Base-by-base conservation (phyloP, 2,888 invertebrate species). In the Orthonevra nobilis region DNA sequence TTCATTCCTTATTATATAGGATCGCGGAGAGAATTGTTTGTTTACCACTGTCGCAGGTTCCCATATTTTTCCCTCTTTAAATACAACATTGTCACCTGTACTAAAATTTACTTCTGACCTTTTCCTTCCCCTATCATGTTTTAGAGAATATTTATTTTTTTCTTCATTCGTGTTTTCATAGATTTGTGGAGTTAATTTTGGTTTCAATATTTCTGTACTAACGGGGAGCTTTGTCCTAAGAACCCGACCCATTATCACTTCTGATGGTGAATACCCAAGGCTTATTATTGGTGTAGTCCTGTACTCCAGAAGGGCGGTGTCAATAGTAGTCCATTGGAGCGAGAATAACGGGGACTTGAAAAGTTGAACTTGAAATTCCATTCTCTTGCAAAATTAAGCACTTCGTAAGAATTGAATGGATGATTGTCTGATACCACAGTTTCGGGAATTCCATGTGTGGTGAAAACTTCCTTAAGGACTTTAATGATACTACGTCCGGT, bases 361-460 rank as follows among this genome's bases (percentile, higher is more conserved):
- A 7, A 40, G n/a, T 4, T 40, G 1, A 40, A 40, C 6, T 40
- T 12, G 14, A 38, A 38, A 38, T 40, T 12, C 38, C 38, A 3
- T 15, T n/a, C 15, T 5, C 2, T 40, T 32, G 32, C 32, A n/a
- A 32, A 32, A 30, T 30, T n/a, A 2, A 2, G 30, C 30, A 30
- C 30, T 30, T 30, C 30, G n/a, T 9, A 30, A 4, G 48, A 68
- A 68, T 58, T 68, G 26, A 63, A 63, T 46, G 63, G 48, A 36
- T 68, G 72, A 32, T 72, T 63, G 17, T 72, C 72, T 1, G 48
- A 36, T 26, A 58, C 34, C 12, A 54, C 46, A 2, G 38, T 28
- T 63, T 72, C 36, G 6, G 63, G 36, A 6, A 48, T 40, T 3
- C 40, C 48, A 26, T 50, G 60, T 34, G 26, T 50, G 6, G 19